Conservation (phyloP, 2,888 invertebrate genomes). For the Petrophora chlorosata region DNA sequence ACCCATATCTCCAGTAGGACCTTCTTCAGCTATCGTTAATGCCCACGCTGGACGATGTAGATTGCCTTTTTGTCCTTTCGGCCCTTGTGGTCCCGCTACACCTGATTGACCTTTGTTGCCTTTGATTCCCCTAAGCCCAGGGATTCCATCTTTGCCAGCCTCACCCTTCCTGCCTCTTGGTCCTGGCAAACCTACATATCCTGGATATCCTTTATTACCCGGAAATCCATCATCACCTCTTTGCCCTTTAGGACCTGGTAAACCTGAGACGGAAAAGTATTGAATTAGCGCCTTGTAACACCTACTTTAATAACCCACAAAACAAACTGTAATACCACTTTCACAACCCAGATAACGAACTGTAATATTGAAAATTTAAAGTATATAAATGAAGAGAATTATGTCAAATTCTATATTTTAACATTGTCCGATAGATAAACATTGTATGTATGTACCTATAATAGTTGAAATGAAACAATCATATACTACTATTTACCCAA, state of each 20-base stretch:
- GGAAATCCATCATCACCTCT: conserved; percentile 63
- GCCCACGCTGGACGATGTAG: conserved; percentile 50
- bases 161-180: conserved; percentile 55
- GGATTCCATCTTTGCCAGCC: conserved; percentile 70
- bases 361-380: too few relatives aligned
- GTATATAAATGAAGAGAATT: too few relatives aligned
- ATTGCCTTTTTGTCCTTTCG: conserved; percentile 78
- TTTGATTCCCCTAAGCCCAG: conserved; percentile 76
- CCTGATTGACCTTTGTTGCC: conserved; percentile 73
- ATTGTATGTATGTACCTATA: too few relatives aligned
- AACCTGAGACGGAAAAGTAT: too few relatives aligned
- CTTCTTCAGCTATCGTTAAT: conserved; percentile 67
- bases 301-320: neutral
- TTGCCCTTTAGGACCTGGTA: conserved; percentile 61
- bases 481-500: too few relatives aligned
- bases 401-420: too few relatives aligned
- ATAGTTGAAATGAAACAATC: too few relatives aligned
- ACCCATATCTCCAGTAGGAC: conserved; percentile 85
- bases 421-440: too few relatives aligned
- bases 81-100: conserved; percentile 77
- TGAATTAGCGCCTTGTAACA: too few relatives aligned
- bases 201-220: conserved; percentile 61
- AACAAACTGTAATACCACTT: too few relatives aligned
- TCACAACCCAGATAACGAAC: too few relatives aligned
- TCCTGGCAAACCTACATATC: conserved; percentile 61